Evolutionary conservation across 2,113 vertebrate genomes (phyloP).

Genomic region (Sander lucioperca): DNA sequence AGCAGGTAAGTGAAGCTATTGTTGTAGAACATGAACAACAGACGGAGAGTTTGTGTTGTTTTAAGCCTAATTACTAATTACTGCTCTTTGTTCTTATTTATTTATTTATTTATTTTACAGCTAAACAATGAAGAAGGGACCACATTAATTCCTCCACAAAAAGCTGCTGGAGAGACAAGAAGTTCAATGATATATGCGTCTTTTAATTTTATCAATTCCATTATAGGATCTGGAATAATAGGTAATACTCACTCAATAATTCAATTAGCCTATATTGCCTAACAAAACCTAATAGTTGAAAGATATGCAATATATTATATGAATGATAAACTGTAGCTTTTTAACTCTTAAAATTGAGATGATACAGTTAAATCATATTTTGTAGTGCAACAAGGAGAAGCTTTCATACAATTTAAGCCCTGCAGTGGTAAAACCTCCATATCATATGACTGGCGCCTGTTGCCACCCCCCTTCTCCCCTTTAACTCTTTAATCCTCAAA

Average conservation of each 20-base stretch:
- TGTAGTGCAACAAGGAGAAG: conserved; percentile 37
- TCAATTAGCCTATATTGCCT: neutral
- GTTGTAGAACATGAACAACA: neutral
- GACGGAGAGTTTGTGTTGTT: neutral
- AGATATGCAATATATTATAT: neutral
- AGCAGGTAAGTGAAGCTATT: conserved; percentile 57
- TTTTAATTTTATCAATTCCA: conserved; percentile 97
- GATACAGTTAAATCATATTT: neutral
- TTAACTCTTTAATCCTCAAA: conserved; percentile 57
- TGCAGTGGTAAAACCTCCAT: conserved; percentile 31
- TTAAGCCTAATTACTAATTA: neutral
- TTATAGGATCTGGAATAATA: conserved; percentile 94
- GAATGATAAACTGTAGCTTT: neutral
- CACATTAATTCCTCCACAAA: conserved; percentile 78
- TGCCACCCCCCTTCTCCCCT: conserved; percentile 18
- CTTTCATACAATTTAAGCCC: conserved; percentile 42
- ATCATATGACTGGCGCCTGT: conserved; percentile 79
- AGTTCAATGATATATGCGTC: conserved; percentile 85
- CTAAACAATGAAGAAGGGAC: conserved; percentile 79
- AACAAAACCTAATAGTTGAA: neutral
- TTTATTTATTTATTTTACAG: conserved; percentile 19
- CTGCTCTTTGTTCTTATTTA: neutral
- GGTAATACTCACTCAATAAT: conserved; percentile 74
- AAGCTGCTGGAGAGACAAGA: conserved; percentile 65
- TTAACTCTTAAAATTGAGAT: neutral